A percentile compares a stretch with the other conserved stretches of the same genome.
Evolutionary conservation across 2,888 invertebrate genomes (phyloP).

Genomic region (Phengaris alcon): DNA sequence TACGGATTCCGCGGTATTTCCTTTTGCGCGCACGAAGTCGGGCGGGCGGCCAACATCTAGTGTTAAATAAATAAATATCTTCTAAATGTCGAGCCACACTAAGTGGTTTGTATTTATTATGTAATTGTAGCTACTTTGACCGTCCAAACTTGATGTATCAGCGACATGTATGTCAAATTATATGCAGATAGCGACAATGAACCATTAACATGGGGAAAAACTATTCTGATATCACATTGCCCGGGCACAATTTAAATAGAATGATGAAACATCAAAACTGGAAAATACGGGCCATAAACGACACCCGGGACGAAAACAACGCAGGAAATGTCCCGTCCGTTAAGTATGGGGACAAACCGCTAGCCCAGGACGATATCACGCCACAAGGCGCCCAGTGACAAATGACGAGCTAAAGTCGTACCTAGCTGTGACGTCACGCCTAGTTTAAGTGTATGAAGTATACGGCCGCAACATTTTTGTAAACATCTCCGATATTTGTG

Average conservation of each 20-base stretch:
- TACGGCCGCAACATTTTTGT: too few relatives aligned
- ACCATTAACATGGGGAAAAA: neutral
- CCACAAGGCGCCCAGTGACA: conserved; percentile 6
- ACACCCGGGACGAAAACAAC: conserved; percentile 16
- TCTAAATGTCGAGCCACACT: too few relatives aligned
- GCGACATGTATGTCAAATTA: neutral
- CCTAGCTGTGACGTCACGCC: too few relatives aligned
- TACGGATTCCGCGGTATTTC: too few relatives aligned
- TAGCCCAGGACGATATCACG: neutral
- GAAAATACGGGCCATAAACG: conserved; percentile 5
- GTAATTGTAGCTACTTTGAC: neutral
- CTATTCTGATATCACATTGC: neutral
- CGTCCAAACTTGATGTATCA: neutral
- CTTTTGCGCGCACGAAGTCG: too few relatives aligned
- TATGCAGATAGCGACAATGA: neutral
- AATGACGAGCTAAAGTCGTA: neutral
- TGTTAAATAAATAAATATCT: too few relatives aligned
- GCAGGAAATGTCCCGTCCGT: conserved; percentile 10
- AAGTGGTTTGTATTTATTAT: neutral
- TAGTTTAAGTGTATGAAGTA: too few relatives aligned
- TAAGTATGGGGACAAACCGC: conserved; percentile 12
- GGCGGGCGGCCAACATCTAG: too few relatives aligned
- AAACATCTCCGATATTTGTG: too few relatives aligned
- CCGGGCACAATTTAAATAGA: neutral
- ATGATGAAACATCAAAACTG: conserved; percentile 2